Base-by-base conservation (phyloP, 2,797 vertebrate species). In the Anabas testudineus region DNA sequence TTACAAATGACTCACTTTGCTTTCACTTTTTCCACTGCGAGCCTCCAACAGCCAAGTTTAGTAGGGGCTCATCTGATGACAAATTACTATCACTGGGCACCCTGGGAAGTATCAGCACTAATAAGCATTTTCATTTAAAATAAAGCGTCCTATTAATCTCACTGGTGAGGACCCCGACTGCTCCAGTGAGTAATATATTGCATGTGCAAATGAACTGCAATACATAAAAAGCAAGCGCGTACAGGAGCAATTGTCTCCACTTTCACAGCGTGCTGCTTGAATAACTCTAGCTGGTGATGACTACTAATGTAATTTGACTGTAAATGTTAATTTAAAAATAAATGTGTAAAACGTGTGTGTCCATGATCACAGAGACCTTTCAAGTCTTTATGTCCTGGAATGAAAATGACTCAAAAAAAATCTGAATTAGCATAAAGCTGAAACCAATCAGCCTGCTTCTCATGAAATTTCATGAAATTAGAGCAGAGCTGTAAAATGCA, bases 91-190 rank as follows among this genome's bases (percentile, higher is more conserved):
- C 53, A 64, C 54, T 5, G 0, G 52, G 71, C 77, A 72, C 85
- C 81, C 77, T 75, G 74, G 83, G 82, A 86, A 57, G 79, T 73
- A 76, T 83, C 82, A 57, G 78, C 69, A 71, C 70, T 87, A 88
- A 88, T 91, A 89, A 93, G 84, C 76, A 79, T 88, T 92, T 90
- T 89, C 85, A 85, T 90, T 92, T 90, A 87, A 87, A 90, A 83
- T 85, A 91, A 93, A 88, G 82, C 76, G 74, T 84, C 78, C 47
- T 84, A 90, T 92, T 91, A 88, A 91, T 93, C 85, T 90, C 72
- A 49, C 43, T 41, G 21, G 45, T 30, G 67, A 69, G 67, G 60
- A 78, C 76, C 74, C 81, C 66, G 49, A 78, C 78, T 64, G 82
- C 74, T 76, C 42, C 51, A 39, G 60, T 84, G 74, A 84, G 71